Evolutionary conservation across 2,113 vertebrate genomes (phyloP).

Genomic region (Monarcha castaneiventris): DNA sequence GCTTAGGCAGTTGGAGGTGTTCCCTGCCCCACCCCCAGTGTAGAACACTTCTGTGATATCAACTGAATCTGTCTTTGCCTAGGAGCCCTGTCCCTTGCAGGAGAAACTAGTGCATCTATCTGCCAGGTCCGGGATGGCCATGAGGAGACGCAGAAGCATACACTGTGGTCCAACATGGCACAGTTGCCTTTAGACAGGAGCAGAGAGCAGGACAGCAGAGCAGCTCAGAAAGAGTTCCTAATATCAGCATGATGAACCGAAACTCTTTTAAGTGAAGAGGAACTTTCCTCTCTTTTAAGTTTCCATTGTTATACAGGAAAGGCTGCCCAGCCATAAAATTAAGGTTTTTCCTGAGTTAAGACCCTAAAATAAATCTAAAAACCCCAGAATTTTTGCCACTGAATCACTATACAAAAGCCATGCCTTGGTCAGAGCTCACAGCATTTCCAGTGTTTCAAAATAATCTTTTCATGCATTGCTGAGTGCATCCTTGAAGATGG

Average conservation of each 20-base stretch:
- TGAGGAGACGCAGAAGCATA: neutral
- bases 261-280: neutral
- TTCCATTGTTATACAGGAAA: neutral
- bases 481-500: neutral
- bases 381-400: neutral
- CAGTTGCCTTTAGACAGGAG: neutral
- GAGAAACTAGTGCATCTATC: neutral
- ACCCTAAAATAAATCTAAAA: neutral
- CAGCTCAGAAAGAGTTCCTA: neutral
- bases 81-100: neutral
- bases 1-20: neutral
- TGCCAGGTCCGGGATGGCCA: neutral
- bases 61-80: neutral
- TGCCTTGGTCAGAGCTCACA: neutral
- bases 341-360: neutral
- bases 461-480: neutral
- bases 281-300: neutral
- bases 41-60: neutral
- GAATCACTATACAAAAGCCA: neutral
- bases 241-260: neutral
- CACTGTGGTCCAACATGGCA: accelerated
- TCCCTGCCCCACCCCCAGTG: neutral
- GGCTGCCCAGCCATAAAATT: neutral
- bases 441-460: neutral
- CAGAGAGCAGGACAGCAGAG: neutral